Conservation (phyloP, 2,888 invertebrate genomes). For the Spicauda simplicius region DNA sequence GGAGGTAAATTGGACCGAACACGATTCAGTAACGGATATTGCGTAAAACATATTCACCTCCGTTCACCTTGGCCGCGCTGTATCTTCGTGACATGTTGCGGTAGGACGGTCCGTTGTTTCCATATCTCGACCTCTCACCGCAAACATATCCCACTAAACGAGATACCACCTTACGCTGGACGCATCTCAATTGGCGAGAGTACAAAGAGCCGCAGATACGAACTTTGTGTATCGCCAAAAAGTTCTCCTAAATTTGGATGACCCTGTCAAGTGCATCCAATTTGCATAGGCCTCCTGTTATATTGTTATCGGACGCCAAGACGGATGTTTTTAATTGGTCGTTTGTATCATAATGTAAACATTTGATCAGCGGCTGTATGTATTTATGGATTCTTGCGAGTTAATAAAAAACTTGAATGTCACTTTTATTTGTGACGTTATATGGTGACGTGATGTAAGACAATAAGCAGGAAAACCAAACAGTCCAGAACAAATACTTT, state of each 20-base stretch:
- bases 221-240: not conserved
- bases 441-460: not conserved
- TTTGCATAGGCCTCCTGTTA: slow-evolving; percentile 43
- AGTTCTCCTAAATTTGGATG: slow-evolving; percentile 24
- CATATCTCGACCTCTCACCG: slow-evolving; percentile 36
- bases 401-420: slow-evolving; percentile 10
- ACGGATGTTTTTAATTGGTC: slow-evolving; percentile 38
- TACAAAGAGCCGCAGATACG: not conserved
- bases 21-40: slow-evolving; percentile 40
- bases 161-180: slow-evolving; percentile 8
- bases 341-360: slow-evolving; percentile 41
- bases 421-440: slow-evolving; percentile 29
- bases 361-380: slow-evolving; percentile 35
- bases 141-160: not conserved
- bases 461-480: not conserved
- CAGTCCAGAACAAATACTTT: not conserved
- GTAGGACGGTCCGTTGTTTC: slow-evolving; percentile 53
- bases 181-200: not conserved
- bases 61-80: slow-evolving; percentile 47
- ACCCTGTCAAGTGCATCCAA: slow-evolving; percentile 43
- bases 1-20: slow-evolving; percentile 2
- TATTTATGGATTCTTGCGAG: slow-evolving; percentile 7
- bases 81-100: slow-evolving; percentile 54
- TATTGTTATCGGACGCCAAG: slow-evolving; percentile 25
- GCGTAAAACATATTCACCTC: slow-evolving; percentile 48